A percentile compares a stretch with the other conserved stretches of the same genome.
Evolutionary conservation across 2,113 vertebrate species (phyloP).

Genomic region (Hippopotamus amphibius): DNA sequence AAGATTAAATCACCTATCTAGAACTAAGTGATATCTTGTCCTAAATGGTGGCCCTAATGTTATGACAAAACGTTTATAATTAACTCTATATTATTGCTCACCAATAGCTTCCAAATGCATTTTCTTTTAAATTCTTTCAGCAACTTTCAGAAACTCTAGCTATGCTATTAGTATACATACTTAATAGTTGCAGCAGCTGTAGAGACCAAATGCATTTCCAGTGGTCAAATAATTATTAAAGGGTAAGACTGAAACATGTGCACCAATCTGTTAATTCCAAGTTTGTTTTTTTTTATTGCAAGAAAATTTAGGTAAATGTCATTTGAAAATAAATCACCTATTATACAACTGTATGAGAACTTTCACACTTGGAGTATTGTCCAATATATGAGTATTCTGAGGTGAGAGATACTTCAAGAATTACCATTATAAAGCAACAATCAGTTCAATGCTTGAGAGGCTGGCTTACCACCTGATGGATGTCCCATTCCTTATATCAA

Average conservation of each 20-base stretch:
- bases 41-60: neutral
- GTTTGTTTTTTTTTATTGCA: neutral
- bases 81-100: neutral
- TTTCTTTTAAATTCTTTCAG: neutral
- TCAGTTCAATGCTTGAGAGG: neutral
- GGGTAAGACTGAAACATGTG: neutral
- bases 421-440: neutral
- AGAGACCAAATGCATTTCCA: neutral
- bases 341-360: neutral
- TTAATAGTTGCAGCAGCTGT: neutral
- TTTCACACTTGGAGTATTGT: neutral
- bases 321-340: neutral
- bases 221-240: neutral
- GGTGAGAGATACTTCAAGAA: neutral
- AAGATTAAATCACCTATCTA: neutral
- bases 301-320: neutral
- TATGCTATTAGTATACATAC: neutral
- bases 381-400: neutral
- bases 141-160: neutral
- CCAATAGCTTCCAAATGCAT: neutral
- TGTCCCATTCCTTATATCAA: neutral
- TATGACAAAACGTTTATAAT: neutral
- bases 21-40: neutral
- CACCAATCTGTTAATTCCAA: neutral
- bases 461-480: neutral